These are phyloP conservation scores for Tetrapedia diversipes DNA, from an alignment of 2,888 invertebrate genomes.

Conservation along the genomic window DNA sequence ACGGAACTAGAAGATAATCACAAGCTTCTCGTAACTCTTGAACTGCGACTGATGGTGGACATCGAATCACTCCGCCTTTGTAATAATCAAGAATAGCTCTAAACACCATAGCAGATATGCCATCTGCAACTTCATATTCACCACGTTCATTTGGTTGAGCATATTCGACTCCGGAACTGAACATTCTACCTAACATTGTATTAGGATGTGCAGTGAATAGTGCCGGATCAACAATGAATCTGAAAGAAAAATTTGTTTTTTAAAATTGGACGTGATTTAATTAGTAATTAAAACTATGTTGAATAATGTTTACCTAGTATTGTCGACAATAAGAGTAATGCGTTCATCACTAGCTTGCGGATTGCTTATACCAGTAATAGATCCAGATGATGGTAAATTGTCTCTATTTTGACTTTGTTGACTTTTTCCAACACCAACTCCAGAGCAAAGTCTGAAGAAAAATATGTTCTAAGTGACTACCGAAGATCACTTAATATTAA, in stretches of 20 bases:
- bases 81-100: conserved; percentile 97
- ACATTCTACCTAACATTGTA: conserved; percentile 99
- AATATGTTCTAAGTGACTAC: conserved; percentile 33
- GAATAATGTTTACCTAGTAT: conserved; percentile 86
- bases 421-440: conserved; percentile 75
- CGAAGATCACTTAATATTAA: conserved; percentile 14
- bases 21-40: conserved; percentile 99
- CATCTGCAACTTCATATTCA: conserved; percentile 98
- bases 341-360: conserved; percentile 87
- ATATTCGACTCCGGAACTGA: conserved; percentile 95
- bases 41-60: conserved; percentile 97
- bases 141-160: conserved; percentile 97
- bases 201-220: conserved; percentile 97
- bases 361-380: conserved; percentile 83
- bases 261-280: not conserved
- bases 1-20: conserved; percentile 98
- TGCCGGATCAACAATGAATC: conserved; percentile 95
- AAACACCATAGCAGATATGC: conserved; percentile 97
- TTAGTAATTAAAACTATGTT: not conserved
- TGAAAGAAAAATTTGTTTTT: conserved; percentile 40
- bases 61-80: conserved; percentile 94
- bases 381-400: conserved; percentile 73
- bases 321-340: conserved; percentile 97
- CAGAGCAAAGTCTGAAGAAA: conserved; percentile 77
- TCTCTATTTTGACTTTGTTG: conserved; percentile 77